These are phyloP conservation scores for Chalcis sispes DNA, from an alignment of 2,888 invertebrate species.

Conservation along the genomic window DNA sequence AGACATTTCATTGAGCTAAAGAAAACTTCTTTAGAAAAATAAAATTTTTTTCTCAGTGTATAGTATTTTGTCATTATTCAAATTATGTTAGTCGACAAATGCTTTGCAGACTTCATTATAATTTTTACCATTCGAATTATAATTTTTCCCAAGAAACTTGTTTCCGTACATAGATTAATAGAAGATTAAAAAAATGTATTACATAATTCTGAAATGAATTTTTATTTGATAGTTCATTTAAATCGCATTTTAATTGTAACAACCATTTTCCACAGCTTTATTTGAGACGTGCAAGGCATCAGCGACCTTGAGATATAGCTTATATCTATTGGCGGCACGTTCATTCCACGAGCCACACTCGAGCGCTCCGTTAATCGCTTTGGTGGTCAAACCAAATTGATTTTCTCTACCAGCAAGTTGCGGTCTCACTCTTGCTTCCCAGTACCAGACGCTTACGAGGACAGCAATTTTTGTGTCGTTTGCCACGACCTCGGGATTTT, in stretches of 20 bases:
- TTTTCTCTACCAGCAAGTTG: neutral
- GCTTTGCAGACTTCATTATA: too few species aligned
- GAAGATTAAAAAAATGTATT: too few species aligned
- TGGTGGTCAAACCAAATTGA: conserved; percentile 34
- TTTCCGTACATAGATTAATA: too few species aligned
- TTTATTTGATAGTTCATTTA: too few species aligned
- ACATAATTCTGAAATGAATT: too few species aligned
- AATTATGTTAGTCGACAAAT: too few species aligned
- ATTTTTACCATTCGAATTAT: too few species aligned
- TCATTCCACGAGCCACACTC: conserved; percentile 19
- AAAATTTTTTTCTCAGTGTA: too few species aligned
- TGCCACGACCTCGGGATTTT: conserved; percentile 45
- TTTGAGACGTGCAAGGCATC: neutral
- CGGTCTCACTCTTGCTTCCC: conserved; percentile 22
- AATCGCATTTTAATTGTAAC: conserved; percentile 50
- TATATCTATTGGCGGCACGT: conserved; percentile 21
- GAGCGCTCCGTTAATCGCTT: conserved; percentile 34
- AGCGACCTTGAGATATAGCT: conserved; percentile 36
- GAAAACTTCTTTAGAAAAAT: too few species aligned
- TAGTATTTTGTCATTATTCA: too few species aligned
- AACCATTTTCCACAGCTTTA: conserved; percentile 34
- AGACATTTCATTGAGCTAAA: too few species aligned
- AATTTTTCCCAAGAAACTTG: too few species aligned
- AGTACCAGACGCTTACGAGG: conserved; percentile 37
- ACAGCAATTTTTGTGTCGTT: conserved; percentile 14